A percentile compares a stretch with the other conserved stretches of the same genome.
phyloP scores from a whole-genome alignment of 2,113 vertebrate species.

The Halichoerus grypus region DNA sequence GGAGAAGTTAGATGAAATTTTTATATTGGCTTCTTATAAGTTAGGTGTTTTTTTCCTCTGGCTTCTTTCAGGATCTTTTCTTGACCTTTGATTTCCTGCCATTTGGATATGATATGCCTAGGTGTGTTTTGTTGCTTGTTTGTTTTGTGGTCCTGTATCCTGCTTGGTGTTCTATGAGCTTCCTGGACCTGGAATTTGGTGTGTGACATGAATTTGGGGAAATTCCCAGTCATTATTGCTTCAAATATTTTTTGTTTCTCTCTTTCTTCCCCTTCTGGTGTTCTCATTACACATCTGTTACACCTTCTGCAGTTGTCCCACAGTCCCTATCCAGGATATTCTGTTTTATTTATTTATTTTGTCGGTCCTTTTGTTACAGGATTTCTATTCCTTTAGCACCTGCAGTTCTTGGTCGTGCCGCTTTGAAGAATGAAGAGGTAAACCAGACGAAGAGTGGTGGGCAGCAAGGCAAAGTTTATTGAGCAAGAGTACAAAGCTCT shows the following conservation, averaged over 20 bases:
- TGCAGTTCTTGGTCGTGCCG: neutral
- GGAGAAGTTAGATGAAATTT: neutral
- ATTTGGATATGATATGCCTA: neutral
- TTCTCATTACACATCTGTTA: neutral
- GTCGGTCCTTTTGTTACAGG: neutral
- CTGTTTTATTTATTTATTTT: neutral
- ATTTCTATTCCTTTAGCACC: neutral
- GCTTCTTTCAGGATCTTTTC: neutral
- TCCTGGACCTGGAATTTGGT: neutral
- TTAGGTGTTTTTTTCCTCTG: neutral
- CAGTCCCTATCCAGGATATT: neutral
- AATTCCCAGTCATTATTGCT: neutral
- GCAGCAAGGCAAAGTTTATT: neutral
- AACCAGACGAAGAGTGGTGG: neutral
- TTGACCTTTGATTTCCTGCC: neutral
- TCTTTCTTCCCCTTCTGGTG: neutral
- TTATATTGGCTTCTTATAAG: neutral
- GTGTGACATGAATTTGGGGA: neutral
- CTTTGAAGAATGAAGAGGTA: neutral
- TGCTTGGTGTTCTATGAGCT: neutral
- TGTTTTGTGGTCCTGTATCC: neutral
- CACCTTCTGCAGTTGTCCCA: neutral
- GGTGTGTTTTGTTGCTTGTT: neutral
- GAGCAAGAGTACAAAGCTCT: neutral
- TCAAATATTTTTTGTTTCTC: neutral